Base-by-base conservation (phyloP, 1,140 invertebrate genomes). In the Cardiocondyla obscurior region DNA sequence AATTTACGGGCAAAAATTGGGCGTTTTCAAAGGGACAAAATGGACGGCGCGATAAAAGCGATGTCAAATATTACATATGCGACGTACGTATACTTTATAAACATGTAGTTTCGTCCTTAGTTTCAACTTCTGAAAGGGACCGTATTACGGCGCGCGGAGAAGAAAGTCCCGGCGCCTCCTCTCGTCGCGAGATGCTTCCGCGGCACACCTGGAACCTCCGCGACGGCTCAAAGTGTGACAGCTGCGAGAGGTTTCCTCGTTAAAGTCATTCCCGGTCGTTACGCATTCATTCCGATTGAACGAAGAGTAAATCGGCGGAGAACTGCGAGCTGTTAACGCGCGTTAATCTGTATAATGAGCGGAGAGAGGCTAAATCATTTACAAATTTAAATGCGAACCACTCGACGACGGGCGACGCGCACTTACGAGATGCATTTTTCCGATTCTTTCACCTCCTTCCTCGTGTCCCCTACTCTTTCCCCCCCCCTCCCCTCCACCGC, bases 381-480 rank as follows among this genome's bases (percentile, higher is more conserved):
- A 64, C 46, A 39, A 67, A 74, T 85, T 85, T 73, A 67, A 7
- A 16, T 0, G 19, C 4, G 10, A 44, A 85, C 58, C 62, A 55
- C n/a, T 74, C 69, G 73, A 53, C 36, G 33, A 3, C 55, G 10
- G 10, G 16, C 0, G 33, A 12, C 22, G 16, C 6, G 19, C 74
- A 86, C 74, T 86, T 82, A 62, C n/a, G 85, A 8, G 36, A 62
- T 67, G 39, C 44, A 64, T 22, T 36, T 55, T 42, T 85, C 57
- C 60, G 14, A 8, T 44, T 55, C 7, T 46, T 5, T 33, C 62
- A 28, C 12, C 4, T 12, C 19, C 19, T 1, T n/a, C 10, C 3
- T 22, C 46, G n/a, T n/a, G n/a, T 39, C 42, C 25, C n/a, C 65
- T 22, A n/a, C n/a, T 67, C 22, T 22, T 36, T 36, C 33, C n/a